A percentile compares a stretch with the other conserved stretches of the same genome.
phyloP scores from a whole-genome alignment of 2,888 invertebrate genomes.

The Diadegma fenestrale region DNA sequence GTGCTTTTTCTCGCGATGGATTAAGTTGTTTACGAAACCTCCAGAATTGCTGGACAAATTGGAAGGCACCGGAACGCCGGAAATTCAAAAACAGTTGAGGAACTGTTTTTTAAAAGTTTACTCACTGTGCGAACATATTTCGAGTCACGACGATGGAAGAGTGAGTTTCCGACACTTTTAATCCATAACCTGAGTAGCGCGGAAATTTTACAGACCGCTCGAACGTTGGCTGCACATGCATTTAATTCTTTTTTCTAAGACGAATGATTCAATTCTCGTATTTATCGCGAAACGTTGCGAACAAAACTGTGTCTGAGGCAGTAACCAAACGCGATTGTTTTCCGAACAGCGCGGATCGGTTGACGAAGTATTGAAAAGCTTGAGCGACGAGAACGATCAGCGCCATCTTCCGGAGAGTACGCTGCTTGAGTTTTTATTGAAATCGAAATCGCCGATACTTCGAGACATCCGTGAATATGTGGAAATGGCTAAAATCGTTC shows the following conservation, averaged over 20 bases:
- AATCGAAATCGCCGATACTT: slow-evolving; percentile 68
- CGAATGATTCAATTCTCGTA: not conserved
- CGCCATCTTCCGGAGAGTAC: slow-evolving; percentile 76
- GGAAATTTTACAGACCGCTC: too few species aligned
- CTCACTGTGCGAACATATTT: slow-evolving; percentile 73
- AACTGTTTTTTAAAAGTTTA: slow-evolving; percentile 76
- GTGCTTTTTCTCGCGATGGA: slow-evolving; percentile 77
- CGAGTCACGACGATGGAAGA: slow-evolving; percentile 44
- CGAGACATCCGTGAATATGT: slow-evolving; percentile 73
- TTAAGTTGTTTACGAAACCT: slow-evolving; percentile 67
- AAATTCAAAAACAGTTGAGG: slow-evolving; percentile 71
- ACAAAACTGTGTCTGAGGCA: not conserved
- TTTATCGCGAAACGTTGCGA: not conserved
- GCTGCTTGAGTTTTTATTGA: slow-evolving; percentile 75
- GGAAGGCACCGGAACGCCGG: slow-evolving; percentile 50
- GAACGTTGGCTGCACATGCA: too few species aligned
- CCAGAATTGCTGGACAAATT: slow-evolving; percentile 73
- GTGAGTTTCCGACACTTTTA: slow-evolving; percentile 62
- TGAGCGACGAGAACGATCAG: slow-evolving; percentile 64
- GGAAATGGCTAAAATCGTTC: slow-evolving; percentile 60
- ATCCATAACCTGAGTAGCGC: too few species aligned
- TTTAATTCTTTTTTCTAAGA: too few species aligned
- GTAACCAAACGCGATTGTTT: slow-evolving; percentile 3
- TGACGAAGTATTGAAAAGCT: slow-evolving; percentile 62
- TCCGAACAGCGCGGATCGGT: slow-evolving; percentile 66